Evolutionary conservation across 2,113 vertebrate genomes (phyloP), one percentile per base, ranked within the genome.

Genomic region (Silurus asotus): DNA sequence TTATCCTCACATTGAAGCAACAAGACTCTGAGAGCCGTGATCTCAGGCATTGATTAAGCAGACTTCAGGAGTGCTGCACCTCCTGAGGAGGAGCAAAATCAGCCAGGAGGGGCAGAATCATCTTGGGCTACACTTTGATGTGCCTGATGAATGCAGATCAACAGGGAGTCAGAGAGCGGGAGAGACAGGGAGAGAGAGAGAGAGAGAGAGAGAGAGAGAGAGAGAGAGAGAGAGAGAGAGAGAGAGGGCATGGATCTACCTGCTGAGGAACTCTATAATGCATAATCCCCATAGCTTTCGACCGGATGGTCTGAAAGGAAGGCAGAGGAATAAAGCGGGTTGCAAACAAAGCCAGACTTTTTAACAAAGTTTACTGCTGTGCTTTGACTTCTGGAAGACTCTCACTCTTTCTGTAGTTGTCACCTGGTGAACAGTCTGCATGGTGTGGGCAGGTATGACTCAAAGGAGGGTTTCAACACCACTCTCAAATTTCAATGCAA

Each of bases 11-110:
- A 82, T 90, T 90, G 90, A 90, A 89, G 90, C 93, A 91, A 88
- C 90, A 90, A 92, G 91, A 89, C 89, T 79, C 67, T 82, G 82
- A 91, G 89, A 91, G 90, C 90, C 91, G 90, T 92, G 92, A 93
- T 93, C 91, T 90, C 91, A 87, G 85, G 88, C 89, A 93, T 92
- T 92, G 93, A 93, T 93, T 92, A 91, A 93, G 91, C 70, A 72
- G 89, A 89, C 87, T 92, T 88, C 37, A 37, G 88, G 88, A 88
- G 91, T 83, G 53, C 82, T 84, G 48, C 72, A 25, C 88, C 90
- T 90, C 87, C 90, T 81, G 61, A 88, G 70, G 91, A 84, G 90
- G 76, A 90, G 90, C 84, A n/a, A 88, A 89, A 88, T 90, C 89
- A 86, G 82, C 82, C 89, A 67, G 88, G 85, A 91, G 89, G 83